Evolutionary conservation across 2,888 invertebrate genomes (phyloP).

Genomic region (Rhogogaster chlorosoma): DNA sequence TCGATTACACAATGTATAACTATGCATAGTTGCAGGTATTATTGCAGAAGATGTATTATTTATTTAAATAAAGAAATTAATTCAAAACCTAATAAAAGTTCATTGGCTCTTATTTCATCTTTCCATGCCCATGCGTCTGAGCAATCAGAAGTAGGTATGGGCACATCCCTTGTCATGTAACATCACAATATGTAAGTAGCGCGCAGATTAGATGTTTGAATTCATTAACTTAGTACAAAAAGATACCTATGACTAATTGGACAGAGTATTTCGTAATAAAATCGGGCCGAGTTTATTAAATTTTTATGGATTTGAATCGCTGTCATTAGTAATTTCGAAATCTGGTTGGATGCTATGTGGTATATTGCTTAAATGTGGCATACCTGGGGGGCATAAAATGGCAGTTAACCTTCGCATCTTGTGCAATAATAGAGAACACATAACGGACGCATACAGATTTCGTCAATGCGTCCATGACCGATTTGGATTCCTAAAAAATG

Average conservation of each 20-base stretch:
- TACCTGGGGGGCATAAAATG: slow-evolving; percentile 15
- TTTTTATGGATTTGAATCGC: slow-evolving; percentile 1
- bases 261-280: not conserved
- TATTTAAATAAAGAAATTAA: slow-evolving; percentile 24
- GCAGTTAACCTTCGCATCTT: slow-evolving; percentile 15
- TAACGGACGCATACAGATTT: slow-evolving; percentile 12
- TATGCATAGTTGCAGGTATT: not conserved
- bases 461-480: slow-evolving; percentile 42
- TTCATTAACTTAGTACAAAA: not conserved
- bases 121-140: not conserved
- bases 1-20: slow-evolving; percentile 33
- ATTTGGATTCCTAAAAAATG: slow-evolving; percentile 22
- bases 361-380: slow-evolving; percentile 26
- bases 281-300: not conserved
- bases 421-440: not conserved
- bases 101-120: not conserved
- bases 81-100: not conserved
- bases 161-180: not conserved
- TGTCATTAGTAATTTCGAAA: slow-evolving; percentile 8
- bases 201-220: not conserved
- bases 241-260: not conserved
- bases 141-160: too few relatives aligned
- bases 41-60: slow-evolving; percentile 13
- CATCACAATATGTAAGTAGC: not conserved
- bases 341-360: slow-evolving; percentile 3